Conservation (phyloP, 2,888 invertebrate genomes). For the Anoncus sp. region DNA sequence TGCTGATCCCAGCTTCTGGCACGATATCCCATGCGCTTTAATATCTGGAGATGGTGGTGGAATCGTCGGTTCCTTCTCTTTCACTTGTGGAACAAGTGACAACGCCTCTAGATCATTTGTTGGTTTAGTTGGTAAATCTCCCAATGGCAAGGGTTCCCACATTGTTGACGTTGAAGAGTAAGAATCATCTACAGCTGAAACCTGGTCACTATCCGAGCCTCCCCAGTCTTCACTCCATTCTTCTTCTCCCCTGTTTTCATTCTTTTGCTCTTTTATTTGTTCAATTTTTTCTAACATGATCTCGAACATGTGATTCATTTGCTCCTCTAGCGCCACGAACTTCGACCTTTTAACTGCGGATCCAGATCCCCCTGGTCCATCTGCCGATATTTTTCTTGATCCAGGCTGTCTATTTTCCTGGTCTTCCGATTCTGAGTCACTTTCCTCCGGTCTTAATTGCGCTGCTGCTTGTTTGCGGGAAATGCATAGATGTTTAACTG, state of each 20-base stretch:
- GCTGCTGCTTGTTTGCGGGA: neutral
- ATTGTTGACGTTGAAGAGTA: neutral
- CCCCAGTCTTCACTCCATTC: neutral
- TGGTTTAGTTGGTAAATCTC: too few species aligned
- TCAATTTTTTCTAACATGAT: neutral
- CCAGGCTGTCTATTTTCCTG: too few species aligned
- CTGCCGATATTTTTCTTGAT: too few species aligned
- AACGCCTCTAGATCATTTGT: neutral
- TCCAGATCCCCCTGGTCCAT: too few species aligned
- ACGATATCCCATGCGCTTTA: neutral
- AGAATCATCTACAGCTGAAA: neutral
- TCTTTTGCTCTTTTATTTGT: neutral
- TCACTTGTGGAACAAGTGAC: neutral
- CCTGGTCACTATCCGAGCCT: neutral
- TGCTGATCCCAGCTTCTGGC: neutral
- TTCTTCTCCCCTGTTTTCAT: neutral
- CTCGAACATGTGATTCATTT: neutral
- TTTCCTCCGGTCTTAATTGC: neutral
- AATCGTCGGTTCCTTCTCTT: neutral
- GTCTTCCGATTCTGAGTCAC: neutral
- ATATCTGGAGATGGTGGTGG: neutral
- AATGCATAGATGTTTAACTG: neutral
- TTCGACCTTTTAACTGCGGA: neutral
- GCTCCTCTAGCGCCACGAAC: neutral
- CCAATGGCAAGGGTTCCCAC: neutral